These are phyloP conservation scores for Megaceryle torquata DNA, from an alignment of 2,113 vertebrate genomes.

Conservation along the genomic window DNA sequence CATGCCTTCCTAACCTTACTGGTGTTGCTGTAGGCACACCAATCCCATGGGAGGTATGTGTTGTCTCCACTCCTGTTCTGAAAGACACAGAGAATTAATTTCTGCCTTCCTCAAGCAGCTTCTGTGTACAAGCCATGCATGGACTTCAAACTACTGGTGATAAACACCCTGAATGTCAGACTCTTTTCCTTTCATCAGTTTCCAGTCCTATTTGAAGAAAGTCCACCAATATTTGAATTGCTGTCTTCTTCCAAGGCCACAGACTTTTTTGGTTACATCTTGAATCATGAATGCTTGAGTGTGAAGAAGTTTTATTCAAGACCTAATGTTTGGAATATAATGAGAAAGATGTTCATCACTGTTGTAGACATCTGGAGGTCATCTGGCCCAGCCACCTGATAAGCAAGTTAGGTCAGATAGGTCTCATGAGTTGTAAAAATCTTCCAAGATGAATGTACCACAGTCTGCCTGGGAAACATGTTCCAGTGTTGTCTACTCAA, in stretches of 20 bases:
- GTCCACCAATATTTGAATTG: background rate
- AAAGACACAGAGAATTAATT: background rate
- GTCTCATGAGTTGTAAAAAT: background rate
- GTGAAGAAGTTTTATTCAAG: too few relatives aligned
- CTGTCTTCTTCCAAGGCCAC: background rate
- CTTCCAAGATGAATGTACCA: background rate
- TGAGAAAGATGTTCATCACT: background rate
- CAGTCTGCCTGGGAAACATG: too few relatives aligned
- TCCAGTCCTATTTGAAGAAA: background rate
- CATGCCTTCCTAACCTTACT: background rate
- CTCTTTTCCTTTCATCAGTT: background rate
- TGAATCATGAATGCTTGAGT: background rate
- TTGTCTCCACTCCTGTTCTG: background rate
- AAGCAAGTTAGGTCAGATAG: background rate
- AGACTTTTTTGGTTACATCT: background rate
- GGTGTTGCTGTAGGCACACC: background rate
- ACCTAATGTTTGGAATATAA: background rate
- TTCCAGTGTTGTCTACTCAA: too few relatives aligned
- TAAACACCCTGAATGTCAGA: background rate
- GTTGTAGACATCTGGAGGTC: background rate
- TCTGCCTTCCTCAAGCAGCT: background rate
- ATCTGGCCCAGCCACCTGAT: background rate
- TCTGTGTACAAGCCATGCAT: background rate
- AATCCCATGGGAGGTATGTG: fast-evolving
- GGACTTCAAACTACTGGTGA: background rate